A percentile compares a stretch with the other conserved stretches of the same genome.
phyloP scores from a whole-genome alignment of 2,888 invertebrate species.

The Nephrocerus scutellatus region DNA sequence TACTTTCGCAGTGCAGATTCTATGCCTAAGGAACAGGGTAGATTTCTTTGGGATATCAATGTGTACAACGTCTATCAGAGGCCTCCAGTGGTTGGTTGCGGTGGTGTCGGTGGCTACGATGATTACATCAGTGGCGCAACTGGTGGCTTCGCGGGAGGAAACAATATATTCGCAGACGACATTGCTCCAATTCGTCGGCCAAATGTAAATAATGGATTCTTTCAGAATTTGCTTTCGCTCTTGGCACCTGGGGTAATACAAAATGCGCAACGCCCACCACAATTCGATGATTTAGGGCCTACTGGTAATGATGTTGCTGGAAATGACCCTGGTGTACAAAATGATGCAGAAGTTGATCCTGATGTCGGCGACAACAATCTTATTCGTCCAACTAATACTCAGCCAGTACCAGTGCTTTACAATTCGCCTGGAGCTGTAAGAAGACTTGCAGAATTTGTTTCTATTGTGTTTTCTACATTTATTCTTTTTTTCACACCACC shows the following conservation, averaged over 20 bases:
- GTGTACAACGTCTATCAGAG: conserved; percentile 37
- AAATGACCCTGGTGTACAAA: conserved; percentile 25
- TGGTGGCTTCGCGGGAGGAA: conserved; percentile 16
- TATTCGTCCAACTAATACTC: conserved; percentile 16
- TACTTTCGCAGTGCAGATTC: conserved; percentile 21
- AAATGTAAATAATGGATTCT: conserved; percentile 16
- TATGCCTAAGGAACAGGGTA: conserved; percentile 34
- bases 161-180: conserved; percentile 6
- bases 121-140: conserved; percentile 17
- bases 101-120: conserved; percentile 21
- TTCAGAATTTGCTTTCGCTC: conserved; percentile 36
- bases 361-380: conserved; percentile 21
- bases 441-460: too few relatives aligned
- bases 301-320: neutral
- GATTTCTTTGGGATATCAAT: conserved; percentile 43
- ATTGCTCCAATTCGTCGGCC: conserved; percentile 13
- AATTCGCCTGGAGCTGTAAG: conserved; percentile 38
- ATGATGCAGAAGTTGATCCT: conserved; percentile 39
- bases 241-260: conserved; percentile 40
- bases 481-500: neutral
- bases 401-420: conserved; percentile 25
- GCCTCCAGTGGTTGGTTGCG: conserved; percentile 1
- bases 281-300: conserved; percentile 11
- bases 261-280: conserved; percentile 24
- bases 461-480: neutral